A percentile compares a stretch with the other conserved stretches of the same genome.
Conservation (phyloP, 2,113 vertebrate species). For the Salminus brasiliensis region DNA sequence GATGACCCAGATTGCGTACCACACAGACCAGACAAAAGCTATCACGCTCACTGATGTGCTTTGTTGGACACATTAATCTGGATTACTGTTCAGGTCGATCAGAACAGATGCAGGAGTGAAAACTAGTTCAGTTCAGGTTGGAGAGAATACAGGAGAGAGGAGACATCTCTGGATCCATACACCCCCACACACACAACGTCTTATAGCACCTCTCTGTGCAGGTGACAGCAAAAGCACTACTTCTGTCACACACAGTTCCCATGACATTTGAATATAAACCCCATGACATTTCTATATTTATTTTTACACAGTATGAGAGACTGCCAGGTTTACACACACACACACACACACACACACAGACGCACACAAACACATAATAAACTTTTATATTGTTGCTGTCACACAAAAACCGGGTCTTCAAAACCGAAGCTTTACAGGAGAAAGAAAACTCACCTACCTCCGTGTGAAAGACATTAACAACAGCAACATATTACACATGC, state of each 20-base stretch:
- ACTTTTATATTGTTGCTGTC: too few species aligned
- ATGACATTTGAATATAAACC: too few species aligned
- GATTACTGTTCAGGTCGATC: conserved; percentile 68
- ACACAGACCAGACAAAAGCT: conserved; percentile 23
- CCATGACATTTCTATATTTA: neutral
- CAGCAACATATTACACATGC: too few species aligned
- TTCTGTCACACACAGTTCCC: neutral
- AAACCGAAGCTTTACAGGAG: too few species aligned
- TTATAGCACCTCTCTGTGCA: neutral
- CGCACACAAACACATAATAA: neutral
- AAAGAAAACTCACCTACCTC: too few species aligned
- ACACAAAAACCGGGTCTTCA: too few species aligned
- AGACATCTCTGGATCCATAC: neutral
- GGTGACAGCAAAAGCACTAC: neutral
- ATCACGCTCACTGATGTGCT: conserved; percentile 23
- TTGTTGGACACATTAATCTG: conserved; percentile 68
- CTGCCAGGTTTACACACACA: neutral
- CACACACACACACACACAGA: neutral
- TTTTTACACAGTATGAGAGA: neutral
- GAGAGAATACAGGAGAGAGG: neutral
- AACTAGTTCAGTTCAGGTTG: conserved; percentile 35
- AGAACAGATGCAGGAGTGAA: conserved; percentile 66
- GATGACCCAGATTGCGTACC: conserved; percentile 42
- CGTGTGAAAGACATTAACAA: too few species aligned
- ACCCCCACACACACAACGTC: neutral